Evolutionary conservation across 2,888 invertebrate genomes (phyloP), one percentile per base, ranked within the genome.

Genomic region (Drosophila dives): DNA sequence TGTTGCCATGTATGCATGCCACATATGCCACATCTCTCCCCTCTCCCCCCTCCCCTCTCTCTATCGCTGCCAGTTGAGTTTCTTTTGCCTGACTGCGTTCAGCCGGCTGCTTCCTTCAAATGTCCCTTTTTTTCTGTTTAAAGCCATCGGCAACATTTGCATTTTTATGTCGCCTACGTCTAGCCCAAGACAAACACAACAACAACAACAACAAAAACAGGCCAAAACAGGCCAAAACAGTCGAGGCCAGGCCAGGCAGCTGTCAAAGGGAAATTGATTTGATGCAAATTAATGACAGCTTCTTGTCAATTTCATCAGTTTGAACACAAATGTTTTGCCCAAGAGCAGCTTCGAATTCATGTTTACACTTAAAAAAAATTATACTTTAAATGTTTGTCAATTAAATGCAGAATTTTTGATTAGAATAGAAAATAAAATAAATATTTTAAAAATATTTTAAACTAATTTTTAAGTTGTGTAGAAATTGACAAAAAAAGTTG

Each of bases 211-310:
- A 32, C 29, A 42, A 45, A 32, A 58, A 56, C 17, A 29, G 42
- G 12, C 34, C 20, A 45, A 32, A 58, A 56, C 17, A 29, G 42
- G 12, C 34, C 20, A 32, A 33, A 7, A 15, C 54, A 12, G 26
- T 3, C 42, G 34, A 17, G 29, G 33, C 10, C 36, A 17, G 29
- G 33, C 10, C 36, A 56, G 72, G 72, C 86, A 82, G 82, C 75
- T 84, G 86, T 84, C 86, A 82, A 80, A 80, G 74, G 81, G 81
- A 86, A 87, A 87, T 88, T 87, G 87, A 88, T 87, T 87, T 88
- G 85, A 88, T 87, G 87, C 88, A 87, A 86, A 86, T 86, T 86
- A 86, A 86, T 87, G 86, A 87, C 88, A 87, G 86, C 86, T 86
- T 86, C 86, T 87, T 86, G 84, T 86, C 86, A 87, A 79, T 80